phyloP scores from a whole-genome alignment of 2,888 invertebrate species.

The Agonopterix arenella region DNA sequence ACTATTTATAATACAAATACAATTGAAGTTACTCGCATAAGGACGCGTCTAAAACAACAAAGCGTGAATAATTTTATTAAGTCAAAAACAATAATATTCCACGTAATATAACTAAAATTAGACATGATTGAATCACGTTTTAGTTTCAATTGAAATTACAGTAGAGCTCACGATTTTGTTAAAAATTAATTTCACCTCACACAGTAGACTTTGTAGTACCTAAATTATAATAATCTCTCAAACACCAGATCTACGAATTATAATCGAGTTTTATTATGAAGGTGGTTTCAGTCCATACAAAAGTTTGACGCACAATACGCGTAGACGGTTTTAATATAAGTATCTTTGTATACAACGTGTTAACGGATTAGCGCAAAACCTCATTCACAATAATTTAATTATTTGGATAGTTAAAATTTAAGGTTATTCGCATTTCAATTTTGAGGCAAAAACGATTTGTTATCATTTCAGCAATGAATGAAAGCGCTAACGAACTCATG shows the following conservation, averaged over 20 bases:
- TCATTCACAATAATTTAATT: too few relatives aligned
- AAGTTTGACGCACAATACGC: too few relatives aligned
- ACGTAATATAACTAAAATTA: not conserved
- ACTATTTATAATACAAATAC: too few relatives aligned
- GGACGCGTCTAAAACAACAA: not conserved
- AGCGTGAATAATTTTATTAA: not conserved
- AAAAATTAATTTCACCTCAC: conserved; percentile 11
- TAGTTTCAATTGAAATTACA: conserved; percentile 12
- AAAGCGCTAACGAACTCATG: too few relatives aligned
- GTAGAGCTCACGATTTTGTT: conserved; percentile 4
- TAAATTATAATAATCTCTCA: conserved; percentile 10
- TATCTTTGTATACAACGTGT: too few relatives aligned
- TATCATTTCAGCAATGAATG: too few relatives aligned
- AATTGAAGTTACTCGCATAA: not conserved
- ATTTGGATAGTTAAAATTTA: too few relatives aligned
- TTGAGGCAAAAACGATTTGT: too few relatives aligned
- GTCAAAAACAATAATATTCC: not conserved
- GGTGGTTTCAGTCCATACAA: too few relatives aligned
- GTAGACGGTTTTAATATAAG: too few relatives aligned
- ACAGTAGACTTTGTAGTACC: conserved; percentile 5
- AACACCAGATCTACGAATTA: conserved; percentile 10
- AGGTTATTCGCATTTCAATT: too few relatives aligned
- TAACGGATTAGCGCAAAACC: too few relatives aligned
- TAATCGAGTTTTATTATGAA: conserved; percentile 12
- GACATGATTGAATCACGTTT: conserved; percentile 16